Percentiles rank a stretch among this genome's conserved stretches.
Evolutionary conservation across 1,140 invertebrate genomes (phyloP).

Genomic region (Heliothis virescens): DNA sequence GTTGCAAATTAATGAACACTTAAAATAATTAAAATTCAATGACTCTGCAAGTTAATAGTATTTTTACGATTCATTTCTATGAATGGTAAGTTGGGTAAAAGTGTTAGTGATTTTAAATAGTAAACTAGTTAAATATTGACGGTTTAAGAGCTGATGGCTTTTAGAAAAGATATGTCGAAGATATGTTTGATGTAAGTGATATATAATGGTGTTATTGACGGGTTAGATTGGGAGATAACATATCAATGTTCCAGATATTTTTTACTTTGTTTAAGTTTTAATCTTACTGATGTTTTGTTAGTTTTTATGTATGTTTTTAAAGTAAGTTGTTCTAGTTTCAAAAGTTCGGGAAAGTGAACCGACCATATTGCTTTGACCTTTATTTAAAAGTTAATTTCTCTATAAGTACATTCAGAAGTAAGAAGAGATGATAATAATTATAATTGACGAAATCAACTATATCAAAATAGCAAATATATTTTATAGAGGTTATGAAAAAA

Average conservation of each 20-base stretch:
- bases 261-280: background rate
- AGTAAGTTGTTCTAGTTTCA: no score
- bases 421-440: no score
- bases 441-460: no score
- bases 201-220: conserved; percentile 11
- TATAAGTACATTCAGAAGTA: no score
- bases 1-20: conserved; percentile 63
- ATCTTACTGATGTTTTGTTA: background rate
- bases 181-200: conserved; percentile 26
- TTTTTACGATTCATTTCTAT: conserved; percentile 48
- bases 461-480: no score
- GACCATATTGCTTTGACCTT: no score
- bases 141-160: background rate
- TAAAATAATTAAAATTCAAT: conserved; percentile 67
- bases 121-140: background rate
- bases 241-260: background rate
- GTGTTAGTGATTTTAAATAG: conserved; percentile 2
- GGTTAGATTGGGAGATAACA: background rate
- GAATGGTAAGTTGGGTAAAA: conserved; percentile 34
- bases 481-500: no score
- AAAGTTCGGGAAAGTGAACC: no score
- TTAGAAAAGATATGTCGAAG: conserved; percentile 12
- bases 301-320: background rate
- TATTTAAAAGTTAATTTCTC: no score
- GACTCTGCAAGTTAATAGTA: conserved; percentile 57